A percentile compares a stretch with the other conserved stretches of the same genome.
These are phyloP conservation scores for Marmota monax DNA, from an alignment of 2,113 vertebrate species.

Conservation along the genomic window DNA sequence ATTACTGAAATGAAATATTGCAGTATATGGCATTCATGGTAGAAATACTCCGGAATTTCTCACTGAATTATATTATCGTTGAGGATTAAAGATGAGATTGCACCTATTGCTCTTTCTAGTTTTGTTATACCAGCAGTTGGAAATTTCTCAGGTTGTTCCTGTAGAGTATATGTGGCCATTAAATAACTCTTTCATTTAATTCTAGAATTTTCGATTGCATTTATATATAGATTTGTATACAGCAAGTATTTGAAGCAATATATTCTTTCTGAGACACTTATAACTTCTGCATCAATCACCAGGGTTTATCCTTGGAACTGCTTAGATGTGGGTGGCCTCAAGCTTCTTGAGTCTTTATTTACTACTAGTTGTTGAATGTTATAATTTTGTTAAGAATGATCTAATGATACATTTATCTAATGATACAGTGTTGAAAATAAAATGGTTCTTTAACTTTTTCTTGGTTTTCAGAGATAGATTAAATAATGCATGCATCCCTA, in stretches of 20 bases:
- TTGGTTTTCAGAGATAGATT: background rate
- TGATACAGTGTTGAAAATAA: background rate
- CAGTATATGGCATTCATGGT: background rate
- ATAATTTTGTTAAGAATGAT: constrained; percentile 32
- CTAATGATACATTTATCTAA: background rate
- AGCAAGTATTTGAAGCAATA: constrained; percentile 3
- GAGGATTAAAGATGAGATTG: background rate
- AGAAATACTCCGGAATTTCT: background rate
- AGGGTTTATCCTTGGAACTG: background rate
- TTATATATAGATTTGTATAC: constrained; percentile 4
- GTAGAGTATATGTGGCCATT: background rate
- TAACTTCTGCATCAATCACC: background rate
- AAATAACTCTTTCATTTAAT: background rate
- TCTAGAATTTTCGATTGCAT: background rate
- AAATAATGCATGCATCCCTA: background rate
- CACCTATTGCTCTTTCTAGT: background rate
- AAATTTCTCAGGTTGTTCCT: background rate
- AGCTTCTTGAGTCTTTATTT: constrained; percentile 6
- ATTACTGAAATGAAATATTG: constrained; percentile 23
- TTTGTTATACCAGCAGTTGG: background rate
- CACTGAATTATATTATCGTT: background rate
- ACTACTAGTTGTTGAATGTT: background rate
- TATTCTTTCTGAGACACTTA: background rate
- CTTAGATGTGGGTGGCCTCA: background rate
- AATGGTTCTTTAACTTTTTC: background rate